Base-by-base conservation (phyloP, 2,797 vertebrate species). In the Helostoma temminkii region DNA sequence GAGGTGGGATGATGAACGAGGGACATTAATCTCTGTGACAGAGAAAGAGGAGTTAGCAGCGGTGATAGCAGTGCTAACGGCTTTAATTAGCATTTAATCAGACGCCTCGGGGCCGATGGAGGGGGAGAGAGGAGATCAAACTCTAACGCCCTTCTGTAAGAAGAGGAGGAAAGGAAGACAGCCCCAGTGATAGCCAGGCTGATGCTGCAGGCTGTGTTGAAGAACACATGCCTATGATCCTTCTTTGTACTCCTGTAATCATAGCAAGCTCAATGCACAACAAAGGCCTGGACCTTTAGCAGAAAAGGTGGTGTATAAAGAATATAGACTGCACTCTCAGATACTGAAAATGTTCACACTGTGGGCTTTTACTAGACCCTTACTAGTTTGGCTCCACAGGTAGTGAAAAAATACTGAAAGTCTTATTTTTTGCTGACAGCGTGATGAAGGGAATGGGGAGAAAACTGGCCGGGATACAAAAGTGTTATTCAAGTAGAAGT, bases 31-130 rank as follows among this genome's bases (percentile, higher is more conserved):
- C 97, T 93, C 96, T 89, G 94, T 91, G 95, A 95, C 94, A 93
- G 95, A 96, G 94, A 95, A 92, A 93, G 94, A 94, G 93, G 93
- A 96, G 95, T 93, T 96, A 96, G 95, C 92, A 94, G 88, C 89
- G 89, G 90, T 92, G 94, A 92, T 95, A 95, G 95, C 93, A 91
- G 92, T 91, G 94, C 94, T 95, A 95, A 96, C 95, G 94, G 94
- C 95, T 97, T 96, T 97, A 98, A 97, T 97, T 96, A 96, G 94
- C 95, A 97, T 97, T 98, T 98, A 97, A 97, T 97, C 96, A 97
- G 95, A 96, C 95, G 91, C 93, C 95, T 94, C 92, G 78, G 93
- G 90, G 93, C 91, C 94, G 92, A 92, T 94, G 92, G 91, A 91
- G 89, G 87, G 84, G 88, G 86, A 88, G 88, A 83, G 84, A 80